Evolutionary conservation across 2,888 invertebrate species (phyloP).

Genomic region (Lordiphosa andalusiaca): DNA sequence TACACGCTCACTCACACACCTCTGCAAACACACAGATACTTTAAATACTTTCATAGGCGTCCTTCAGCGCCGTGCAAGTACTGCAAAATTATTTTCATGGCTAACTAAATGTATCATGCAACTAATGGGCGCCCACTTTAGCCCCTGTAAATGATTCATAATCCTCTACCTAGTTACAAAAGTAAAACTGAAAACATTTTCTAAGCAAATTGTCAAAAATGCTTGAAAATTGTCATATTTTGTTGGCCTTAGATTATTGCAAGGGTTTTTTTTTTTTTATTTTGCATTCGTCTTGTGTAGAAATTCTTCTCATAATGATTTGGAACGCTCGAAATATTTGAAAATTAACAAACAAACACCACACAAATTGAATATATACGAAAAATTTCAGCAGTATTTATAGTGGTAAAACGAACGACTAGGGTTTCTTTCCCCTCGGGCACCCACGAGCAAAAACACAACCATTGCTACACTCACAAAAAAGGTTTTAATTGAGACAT

Average conservation of each 20-base stretch:
- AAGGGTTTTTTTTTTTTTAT: neutral
- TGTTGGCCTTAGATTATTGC: neutral
- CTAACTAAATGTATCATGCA: slow-evolving; percentile 43
- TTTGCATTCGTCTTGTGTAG: neutral
- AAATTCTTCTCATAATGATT: slow-evolving; percentile 63
- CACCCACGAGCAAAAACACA: too few species aligned
- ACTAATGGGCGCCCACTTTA: slow-evolving; percentile 29
- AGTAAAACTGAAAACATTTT: slow-evolving; percentile 19
- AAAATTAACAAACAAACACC: slow-evolving; percentile 43
- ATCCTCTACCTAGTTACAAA: slow-evolving; percentile 26
- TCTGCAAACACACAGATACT: slow-evolving; percentile 12
- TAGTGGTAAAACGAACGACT: slow-evolving; percentile 43
- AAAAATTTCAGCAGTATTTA: slow-evolving; percentile 60
- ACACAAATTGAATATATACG: slow-evolving; percentile 28
- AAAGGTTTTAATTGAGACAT: too few species aligned
- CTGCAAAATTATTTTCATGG: slow-evolving; percentile 67
- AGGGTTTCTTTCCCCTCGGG: too few species aligned
- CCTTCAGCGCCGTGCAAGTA: slow-evolving; percentile 64
- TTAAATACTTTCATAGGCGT: slow-evolving; percentile 46
- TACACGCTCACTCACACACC: slow-evolving; percentile 5
- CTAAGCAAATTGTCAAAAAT: slow-evolving; percentile 18
- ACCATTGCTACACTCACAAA: too few species aligned
- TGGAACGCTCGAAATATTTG: slow-evolving; percentile 42
- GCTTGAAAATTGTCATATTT: slow-evolving; percentile 1
- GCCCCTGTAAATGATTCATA: slow-evolving; percentile 36